Evolutionary conservation across 1,140 invertebrate species (phyloP).

Genomic region (Maconellicoccus hirsutus): DNA sequence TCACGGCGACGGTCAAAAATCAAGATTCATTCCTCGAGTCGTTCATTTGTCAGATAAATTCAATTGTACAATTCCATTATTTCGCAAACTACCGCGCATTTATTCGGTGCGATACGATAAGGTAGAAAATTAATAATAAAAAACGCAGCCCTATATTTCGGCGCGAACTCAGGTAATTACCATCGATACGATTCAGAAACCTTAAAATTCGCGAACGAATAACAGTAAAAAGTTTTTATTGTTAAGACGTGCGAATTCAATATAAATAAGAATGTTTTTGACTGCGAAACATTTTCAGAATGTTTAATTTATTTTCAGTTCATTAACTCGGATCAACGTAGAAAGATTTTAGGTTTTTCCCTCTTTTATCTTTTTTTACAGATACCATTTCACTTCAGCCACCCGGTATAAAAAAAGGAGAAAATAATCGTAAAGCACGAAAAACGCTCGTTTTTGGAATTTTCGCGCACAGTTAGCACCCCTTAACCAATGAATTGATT

Average conservation of each 20-base stretch:
- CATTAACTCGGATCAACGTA: neutral
- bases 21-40: no score
- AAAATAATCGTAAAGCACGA: neutral
- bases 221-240: neutral
- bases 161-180: neutral
- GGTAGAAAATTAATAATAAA: no score
- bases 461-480: neutral
- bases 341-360: neutral
- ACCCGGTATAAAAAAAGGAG: neutral
- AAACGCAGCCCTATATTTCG: neutral
- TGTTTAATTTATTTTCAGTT: neutral
- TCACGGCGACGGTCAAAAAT: no score
- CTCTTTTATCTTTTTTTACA: neutral
- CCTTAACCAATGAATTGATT: neutral
- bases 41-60: no score
- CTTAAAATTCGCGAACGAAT: no score
- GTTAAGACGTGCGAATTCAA: conserved; percentile 7
- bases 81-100: no score
- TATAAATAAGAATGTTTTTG: conserved; percentile 10
- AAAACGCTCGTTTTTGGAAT: neutral
- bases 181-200: no score
- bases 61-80: no score
- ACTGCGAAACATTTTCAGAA: neutral
- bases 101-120: no score
- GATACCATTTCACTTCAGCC: no score